These are phyloP conservation scores for Ginglymostoma cirratum DNA, from an alignment of 2,113 vertebrate genomes.

Conservation along the genomic window DNA sequence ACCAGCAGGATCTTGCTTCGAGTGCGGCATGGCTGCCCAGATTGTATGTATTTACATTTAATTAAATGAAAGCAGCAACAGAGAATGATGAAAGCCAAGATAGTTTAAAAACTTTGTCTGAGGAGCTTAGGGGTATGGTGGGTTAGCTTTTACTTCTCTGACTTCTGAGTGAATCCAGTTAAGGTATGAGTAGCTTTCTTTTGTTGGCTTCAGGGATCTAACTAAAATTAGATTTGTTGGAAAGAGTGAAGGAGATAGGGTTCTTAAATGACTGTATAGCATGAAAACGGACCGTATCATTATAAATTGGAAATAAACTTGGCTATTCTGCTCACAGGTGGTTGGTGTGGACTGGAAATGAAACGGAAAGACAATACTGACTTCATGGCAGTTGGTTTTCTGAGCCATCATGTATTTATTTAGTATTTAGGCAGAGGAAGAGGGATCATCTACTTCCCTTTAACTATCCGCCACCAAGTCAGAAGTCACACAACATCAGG, in stretches of 20 bases:
- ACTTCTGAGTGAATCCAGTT: neutral
- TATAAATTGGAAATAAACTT: neutral
- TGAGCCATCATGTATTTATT: neutral
- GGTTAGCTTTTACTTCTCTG: neutral
- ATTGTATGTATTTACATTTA: neutral
- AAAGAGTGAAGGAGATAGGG: too few relatives aligned
- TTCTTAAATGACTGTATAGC: neutral
- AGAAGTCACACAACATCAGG: too few relatives aligned
- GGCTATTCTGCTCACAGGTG: neutral
- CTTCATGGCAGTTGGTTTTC: neutral
- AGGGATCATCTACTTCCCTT: neutral
- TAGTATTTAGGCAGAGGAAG: neutral
- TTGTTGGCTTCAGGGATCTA: neutral
- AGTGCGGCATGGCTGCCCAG: neutral
- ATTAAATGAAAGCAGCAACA: neutral
- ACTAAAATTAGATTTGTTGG: neutral
- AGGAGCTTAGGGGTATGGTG: neutral
- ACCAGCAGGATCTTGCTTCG: neutral
- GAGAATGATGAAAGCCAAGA: neutral
- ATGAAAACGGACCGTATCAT: neutral
- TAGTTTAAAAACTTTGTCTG: neutral
- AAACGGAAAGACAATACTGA: neutral
- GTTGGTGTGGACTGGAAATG: neutral
- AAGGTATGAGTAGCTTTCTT: neutral
- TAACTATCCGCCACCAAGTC: neutral